phyloP scores from a whole-genome alignment of 2,888 invertebrate species.

The Coelinius sp. region DNA sequence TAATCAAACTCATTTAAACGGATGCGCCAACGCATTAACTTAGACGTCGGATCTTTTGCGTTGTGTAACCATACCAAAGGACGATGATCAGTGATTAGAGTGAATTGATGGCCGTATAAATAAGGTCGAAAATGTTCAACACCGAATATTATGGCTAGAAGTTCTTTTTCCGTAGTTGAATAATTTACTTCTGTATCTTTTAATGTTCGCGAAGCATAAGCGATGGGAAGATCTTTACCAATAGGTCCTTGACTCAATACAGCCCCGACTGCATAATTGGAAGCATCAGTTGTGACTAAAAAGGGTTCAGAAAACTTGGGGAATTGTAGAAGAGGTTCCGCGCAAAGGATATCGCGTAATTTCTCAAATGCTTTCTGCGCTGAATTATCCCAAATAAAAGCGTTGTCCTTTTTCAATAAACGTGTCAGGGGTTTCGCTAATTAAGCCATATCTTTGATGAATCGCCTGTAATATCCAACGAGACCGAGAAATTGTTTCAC shows the following conservation, averaged over 20 bases:
- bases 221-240: constrained; percentile 40
- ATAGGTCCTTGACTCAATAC: constrained; percentile 48
- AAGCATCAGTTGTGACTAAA: constrained; percentile 53
- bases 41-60: constrained; percentile 17
- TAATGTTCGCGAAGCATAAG: constrained; percentile 41
- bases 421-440: constrained; percentile 29
- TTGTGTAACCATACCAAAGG: constrained; percentile 32
- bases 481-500: constrained; percentile 18
- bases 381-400: constrained; percentile 8
- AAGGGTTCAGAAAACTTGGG: constrained; percentile 47
- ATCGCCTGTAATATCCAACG: neutral
- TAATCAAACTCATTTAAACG: constrained; percentile 31
- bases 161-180: constrained; percentile 25
- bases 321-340: constrained; percentile 41
- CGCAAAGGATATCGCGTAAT: constrained; percentile 7
- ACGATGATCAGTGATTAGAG: constrained; percentile 35
- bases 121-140: constrained; percentile 40
- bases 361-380: constrained; percentile 18
- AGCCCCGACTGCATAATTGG: constrained; percentile 48
- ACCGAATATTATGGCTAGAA: constrained; percentile 23
- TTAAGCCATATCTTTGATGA: neutral
- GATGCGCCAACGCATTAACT: constrained; percentile 27
- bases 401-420: constrained; percentile 39
- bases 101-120: constrained; percentile 34
- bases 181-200: constrained; percentile 42